phyloP scores from a whole-genome alignment of 2,113 vertebrate species.

The Toxostoma redivivum region DNA sequence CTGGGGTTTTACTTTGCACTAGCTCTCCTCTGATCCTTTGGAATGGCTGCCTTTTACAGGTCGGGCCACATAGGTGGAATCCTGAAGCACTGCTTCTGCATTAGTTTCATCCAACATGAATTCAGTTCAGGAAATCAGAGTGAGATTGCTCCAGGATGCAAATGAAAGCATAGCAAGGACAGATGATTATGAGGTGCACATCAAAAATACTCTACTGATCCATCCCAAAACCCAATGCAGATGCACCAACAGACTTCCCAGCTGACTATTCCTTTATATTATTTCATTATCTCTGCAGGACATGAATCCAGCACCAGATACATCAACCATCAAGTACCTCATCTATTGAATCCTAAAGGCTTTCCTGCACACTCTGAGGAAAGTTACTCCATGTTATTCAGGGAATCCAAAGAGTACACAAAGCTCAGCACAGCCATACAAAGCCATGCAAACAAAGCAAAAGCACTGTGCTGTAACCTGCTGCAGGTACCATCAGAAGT shows the following conservation, averaged over 20 bases:
- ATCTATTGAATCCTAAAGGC: neutral
- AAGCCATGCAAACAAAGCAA: neutral
- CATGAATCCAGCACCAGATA: neutral
- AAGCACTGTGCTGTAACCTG: neutral
- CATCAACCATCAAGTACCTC: neutral
- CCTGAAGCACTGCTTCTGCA: neutral
- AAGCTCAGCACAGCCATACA: neutral
- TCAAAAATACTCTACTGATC: neutral
- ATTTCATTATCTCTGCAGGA: neutral
- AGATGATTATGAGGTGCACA: neutral
- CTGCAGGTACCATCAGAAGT: neutral
- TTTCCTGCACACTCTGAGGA: neutral
- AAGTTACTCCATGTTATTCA: neutral
- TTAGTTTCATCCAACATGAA: neutral
- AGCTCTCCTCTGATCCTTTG: neutral
- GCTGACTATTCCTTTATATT: neutral
- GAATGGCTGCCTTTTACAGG: neutral
- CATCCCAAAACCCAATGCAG: neutral
- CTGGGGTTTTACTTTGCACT: neutral
- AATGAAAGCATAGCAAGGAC: neutral
- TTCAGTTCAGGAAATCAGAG: neutral
- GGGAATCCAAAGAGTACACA: neutral
- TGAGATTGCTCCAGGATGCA: rapidly evolving
- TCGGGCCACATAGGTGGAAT: neutral
- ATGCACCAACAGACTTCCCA: neutral